Evolutionary conservation across 2,797 vertebrate genomes (phyloP), one percentile per base, ranked within the genome.

Genomic region (Pangasius sanitwongsei): DNA sequence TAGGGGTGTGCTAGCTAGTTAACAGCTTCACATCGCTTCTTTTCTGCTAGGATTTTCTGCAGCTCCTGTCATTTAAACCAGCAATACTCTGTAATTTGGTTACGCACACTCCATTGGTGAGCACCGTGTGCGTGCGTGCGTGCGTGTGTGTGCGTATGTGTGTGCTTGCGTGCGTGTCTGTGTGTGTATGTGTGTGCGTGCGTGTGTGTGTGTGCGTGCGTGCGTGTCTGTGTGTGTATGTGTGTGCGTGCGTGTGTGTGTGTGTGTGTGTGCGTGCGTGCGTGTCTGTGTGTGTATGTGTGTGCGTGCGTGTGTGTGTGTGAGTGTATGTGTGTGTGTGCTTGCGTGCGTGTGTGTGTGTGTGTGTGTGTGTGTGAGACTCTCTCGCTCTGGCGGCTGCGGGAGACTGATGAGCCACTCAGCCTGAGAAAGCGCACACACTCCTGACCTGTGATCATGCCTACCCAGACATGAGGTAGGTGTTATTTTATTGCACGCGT

Each of bases 391-490:
- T 61, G 53, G 53, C 15, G 53, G 28, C 75, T 31, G 77, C n/a
- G 16, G n/a, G 70, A 28, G 8, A 31, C 16, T 23, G 77, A 57
- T 80, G 28, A 57, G 78, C 20, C 34, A 41, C 55, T 25, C 81
- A 83, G 25, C 25, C 6, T 65, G 44, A 67, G 44, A 84, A 31
- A 84, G 41, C 44, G n/a, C 63, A 34, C 44, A 67, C 83, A 69
- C 28, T 84, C 82, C 82, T 1, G 48, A 48, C 48, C 7, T 50
- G 82, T 50, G 61, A 67, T 84, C 61, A 67, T 61, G 55, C 55
- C 34, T 44, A 41, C 80, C 34, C 28, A 15, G 28, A 84, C 44
- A 84, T 84, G 63, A 84, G 83, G 83, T 84, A 84, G 63, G 83
- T 84, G 61, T 67, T 84, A 50, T 84, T 44, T 50, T 53, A 67